Evolutionary conservation across 2,888 invertebrate species (phyloP).

Genomic region (Copidosoma aretas): DNA sequence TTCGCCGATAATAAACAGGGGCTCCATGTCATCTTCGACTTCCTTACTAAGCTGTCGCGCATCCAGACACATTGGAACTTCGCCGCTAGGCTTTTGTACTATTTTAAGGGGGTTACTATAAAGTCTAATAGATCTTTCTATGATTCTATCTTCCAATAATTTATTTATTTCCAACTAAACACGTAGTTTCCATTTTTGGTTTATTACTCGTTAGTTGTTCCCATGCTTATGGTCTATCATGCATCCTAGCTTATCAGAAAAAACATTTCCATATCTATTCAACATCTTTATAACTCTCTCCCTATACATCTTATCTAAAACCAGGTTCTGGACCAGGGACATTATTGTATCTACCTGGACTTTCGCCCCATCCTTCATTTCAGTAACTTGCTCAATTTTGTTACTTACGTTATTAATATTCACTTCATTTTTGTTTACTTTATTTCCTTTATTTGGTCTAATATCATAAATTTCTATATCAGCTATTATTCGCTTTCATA

Average conservation of each 20-base stretch:
- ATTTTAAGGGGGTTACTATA: neutral
- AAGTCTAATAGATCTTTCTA: neutral
- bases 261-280: constrained; percentile 12
- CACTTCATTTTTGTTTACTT: too few relatives aligned
- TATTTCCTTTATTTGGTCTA: too few relatives aligned
- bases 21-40: neutral
- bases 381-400: too few relatives aligned
- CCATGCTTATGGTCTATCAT: neutral
- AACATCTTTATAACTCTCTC: neutral
- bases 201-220: neutral
- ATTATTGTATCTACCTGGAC: too few relatives aligned
- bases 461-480: too few relatives aligned
- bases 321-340: too few relatives aligned
- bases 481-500: too few relatives aligned
- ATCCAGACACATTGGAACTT: constrained; percentile 3
- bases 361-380: too few relatives aligned
- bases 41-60: neutral
- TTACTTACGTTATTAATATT: too few relatives aligned
- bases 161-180: neutral
- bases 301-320: too few relatives aligned
- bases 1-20: constrained; percentile 16
- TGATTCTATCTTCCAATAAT: neutral
- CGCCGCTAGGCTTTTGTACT: neutral
- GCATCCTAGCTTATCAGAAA: constrained; percentile 1
- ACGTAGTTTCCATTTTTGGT: neutral